Evolutionary conservation across 2,888 invertebrate genomes (phyloP).

Genomic region (Conistra vaccinii): DNA sequence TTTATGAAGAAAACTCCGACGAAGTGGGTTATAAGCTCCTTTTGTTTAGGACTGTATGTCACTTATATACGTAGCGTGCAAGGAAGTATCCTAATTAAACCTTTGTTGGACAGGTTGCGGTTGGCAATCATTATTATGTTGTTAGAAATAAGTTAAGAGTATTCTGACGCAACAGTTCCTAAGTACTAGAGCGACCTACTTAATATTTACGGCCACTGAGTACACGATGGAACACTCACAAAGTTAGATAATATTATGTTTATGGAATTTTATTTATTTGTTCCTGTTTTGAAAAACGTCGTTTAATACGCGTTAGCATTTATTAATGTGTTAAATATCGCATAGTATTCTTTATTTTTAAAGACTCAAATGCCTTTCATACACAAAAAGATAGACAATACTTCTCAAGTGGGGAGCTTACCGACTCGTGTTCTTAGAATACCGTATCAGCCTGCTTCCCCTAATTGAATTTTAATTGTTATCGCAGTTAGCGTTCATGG

Average conservation of each 20-base stretch:
- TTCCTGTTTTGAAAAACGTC: neutral
- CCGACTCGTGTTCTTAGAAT: constrained; percentile 26
- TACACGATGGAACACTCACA: neutral
- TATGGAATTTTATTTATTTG: neutral
- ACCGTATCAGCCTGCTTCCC: constrained; percentile 25
- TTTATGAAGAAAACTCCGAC: constrained; percentile 66
- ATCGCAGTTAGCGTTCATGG: constrained; percentile 44
- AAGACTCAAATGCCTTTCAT: neutral
- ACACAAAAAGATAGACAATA: neutral
- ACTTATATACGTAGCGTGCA: constrained; percentile 63
- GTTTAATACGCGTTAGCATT: neutral
- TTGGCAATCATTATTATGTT: constrained; percentile 31
- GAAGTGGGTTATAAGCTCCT: constrained; percentile 70
- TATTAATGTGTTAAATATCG: neutral
- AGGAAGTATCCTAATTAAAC: constrained; percentile 67
- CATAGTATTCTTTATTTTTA: neutral
- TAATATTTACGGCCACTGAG: neutral
- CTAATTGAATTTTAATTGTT: constrained; percentile 62
- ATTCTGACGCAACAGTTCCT: neutral
- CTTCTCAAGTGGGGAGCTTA: constrained; percentile 7
- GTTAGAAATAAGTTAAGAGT: constrained; percentile 2
- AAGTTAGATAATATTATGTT: neutral
- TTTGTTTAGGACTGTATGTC: constrained; percentile 69
- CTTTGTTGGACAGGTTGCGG: constrained; percentile 61
- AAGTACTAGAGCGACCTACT: neutral